Conservation (phyloP, 2,797 vertebrate genomes). For the Poecile montanus region DNA sequence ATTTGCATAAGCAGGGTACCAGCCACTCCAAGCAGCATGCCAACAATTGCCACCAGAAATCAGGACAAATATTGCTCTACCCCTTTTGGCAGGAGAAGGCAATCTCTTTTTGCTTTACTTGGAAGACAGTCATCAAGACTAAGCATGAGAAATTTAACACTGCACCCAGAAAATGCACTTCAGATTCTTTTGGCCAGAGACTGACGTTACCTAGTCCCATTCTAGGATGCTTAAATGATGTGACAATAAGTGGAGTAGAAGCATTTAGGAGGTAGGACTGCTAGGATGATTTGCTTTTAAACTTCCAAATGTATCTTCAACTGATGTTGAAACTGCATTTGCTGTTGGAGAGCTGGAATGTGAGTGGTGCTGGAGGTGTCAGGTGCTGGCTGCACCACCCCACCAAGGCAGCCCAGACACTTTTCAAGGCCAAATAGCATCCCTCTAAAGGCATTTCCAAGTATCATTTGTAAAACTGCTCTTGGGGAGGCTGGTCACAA, state of each 20-base stretch:
- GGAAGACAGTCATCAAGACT: neutral
- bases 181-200: neutral
- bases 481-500: neutral
- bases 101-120: neutral
- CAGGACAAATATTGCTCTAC: neutral
- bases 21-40: neutral
- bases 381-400: neutral
- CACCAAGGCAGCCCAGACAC: neutral
- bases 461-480: neutral
- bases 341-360: neutral
- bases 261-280: neutral
- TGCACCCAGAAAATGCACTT: neutral
- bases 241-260: neutral
- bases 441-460: neutral
- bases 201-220: neutral
- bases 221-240: neutral
- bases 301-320: neutral
- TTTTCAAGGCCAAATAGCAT: neutral
- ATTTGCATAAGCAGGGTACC: neutral
- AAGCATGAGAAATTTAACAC: neutral
- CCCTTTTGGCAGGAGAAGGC: neutral
- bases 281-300: neutral
- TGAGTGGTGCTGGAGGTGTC: rapidly evolving
- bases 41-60: neutral
- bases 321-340: neutral